A percentile compares a stretch with the other conserved stretches of the same genome.
phyloP scores from a whole-genome alignment of 2,797 vertebrate genomes.

The Pseudopleuronectes americanus region DNA sequence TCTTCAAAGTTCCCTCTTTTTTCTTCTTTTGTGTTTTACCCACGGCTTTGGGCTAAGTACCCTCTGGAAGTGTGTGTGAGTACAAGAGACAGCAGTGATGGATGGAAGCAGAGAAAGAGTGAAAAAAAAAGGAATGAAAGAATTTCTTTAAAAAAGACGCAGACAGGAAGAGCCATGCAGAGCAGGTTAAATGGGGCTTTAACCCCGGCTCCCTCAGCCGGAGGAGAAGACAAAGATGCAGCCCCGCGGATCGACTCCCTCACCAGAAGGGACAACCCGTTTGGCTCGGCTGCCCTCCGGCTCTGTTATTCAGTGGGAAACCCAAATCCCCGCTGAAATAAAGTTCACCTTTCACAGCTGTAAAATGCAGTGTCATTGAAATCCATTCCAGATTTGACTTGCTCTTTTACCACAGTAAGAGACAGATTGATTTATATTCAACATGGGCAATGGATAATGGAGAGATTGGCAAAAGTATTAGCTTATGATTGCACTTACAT shows the following conservation, averaged over 20 bases:
- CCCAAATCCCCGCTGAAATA: constrained; percentile 38
- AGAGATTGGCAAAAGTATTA: background rate
- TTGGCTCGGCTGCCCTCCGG: constrained; percentile 32
- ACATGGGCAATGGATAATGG: constrained; percentile 2
- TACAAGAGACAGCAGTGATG: constrained; percentile 34
- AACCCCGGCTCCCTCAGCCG: constrained; percentile 32
- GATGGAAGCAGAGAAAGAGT: constrained; percentile 36
- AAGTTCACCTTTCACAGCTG: constrained; percentile 51
- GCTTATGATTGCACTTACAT: constrained; percentile 20
- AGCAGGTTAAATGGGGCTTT: constrained; percentile 62
- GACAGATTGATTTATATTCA: constrained; percentile 47
- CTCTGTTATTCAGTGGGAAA: constrained; percentile 59
- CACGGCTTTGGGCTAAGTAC: constrained; percentile 54
- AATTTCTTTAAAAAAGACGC: constrained; percentile 5
- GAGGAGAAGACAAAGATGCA: constrained; percentile 51
- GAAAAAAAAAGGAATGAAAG: constrained; percentile 34
- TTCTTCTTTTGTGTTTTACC: constrained; percentile 46
- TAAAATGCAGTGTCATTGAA: constrained; percentile 58
- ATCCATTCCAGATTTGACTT: constrained; percentile 52
- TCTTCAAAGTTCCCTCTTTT: constrained; percentile 67
- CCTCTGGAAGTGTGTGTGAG: constrained; percentile 43
- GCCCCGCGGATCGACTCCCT: constrained; percentile 39
- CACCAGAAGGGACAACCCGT: constrained; percentile 23
- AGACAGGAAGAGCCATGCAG: constrained; percentile 45
- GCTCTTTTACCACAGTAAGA: constrained; percentile 47